These are phyloP conservation scores for Tipula lateralis DNA, from an alignment of 2,888 invertebrate genomes.

Conservation along the genomic window DNA sequence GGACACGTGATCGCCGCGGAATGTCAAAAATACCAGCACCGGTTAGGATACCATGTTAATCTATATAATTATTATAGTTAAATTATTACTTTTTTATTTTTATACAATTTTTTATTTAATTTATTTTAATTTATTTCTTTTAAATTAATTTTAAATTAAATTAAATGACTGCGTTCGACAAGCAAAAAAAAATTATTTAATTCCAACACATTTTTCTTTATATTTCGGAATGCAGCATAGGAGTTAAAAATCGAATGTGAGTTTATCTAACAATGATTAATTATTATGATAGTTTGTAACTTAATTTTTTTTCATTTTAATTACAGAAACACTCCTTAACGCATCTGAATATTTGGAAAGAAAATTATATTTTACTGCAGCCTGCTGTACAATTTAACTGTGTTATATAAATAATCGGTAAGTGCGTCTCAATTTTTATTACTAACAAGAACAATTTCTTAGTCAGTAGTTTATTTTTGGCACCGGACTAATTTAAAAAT, in stretches of 20 bases:
- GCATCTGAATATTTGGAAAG: background rate
- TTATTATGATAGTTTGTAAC: background rate
- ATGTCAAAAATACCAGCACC: slow-evolving; percentile 48
- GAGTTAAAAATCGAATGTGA: slow-evolving; percentile 14
- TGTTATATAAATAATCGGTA: background rate
- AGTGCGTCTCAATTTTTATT: background rate
- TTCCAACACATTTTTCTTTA: background rate
- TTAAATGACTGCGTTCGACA: background rate
- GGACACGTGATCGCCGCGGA: slow-evolving; percentile 40
- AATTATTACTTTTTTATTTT: background rate
- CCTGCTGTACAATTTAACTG: background rate
- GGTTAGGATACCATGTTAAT: slow-evolving; percentile 36
- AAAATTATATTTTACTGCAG: background rate
- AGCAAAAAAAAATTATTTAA: too few relatives aligned
- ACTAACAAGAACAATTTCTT: too few relatives aligned
- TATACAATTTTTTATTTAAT: background rate
- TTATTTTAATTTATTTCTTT: slow-evolving; percentile 9
- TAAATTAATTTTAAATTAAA: slow-evolving; percentile 1
- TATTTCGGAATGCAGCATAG: slow-evolving; percentile 20
- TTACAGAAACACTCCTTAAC: background rate
- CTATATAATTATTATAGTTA: background rate
- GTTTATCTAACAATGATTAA: background rate
- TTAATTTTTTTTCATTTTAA: background rate
- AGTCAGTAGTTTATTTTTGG: too few relatives aligned
- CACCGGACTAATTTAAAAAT: too few relatives aligned